A percentile compares a stretch with the other conserved stretches of the same genome.
These are phyloP conservation scores for Sapayoa aenigma DNA, from an alignment of 2,113 vertebrate genomes.

Conservation along the genomic window DNA sequence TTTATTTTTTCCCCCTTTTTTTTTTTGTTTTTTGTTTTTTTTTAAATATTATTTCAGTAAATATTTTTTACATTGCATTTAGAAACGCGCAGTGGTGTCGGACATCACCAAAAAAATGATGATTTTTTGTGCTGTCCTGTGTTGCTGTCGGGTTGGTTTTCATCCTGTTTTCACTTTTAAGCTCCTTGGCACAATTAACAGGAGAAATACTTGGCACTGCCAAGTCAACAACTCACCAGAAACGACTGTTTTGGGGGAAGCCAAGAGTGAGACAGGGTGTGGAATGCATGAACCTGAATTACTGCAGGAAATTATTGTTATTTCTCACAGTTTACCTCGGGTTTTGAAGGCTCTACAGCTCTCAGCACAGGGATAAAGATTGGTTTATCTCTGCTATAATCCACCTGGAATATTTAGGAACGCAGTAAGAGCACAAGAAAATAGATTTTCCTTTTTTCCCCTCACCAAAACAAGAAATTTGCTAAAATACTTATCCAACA, in stretches of 20 bases:
- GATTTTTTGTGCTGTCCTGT: too few species aligned
- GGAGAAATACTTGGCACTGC: too few species aligned
- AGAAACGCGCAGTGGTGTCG: too few species aligned
- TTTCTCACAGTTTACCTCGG: slow-evolving; percentile 66
- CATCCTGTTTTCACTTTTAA: neutral
- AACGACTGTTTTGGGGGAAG: neutral
- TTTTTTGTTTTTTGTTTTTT: neutral
- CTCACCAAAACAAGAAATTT: neutral
- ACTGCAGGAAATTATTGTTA: neutral
- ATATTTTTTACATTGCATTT: neutral
- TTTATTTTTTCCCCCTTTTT: neutral
- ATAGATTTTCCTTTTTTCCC: rapidly evolving
- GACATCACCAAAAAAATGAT: neutral
- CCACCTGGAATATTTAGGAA: neutral
- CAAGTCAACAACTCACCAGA: neutral
- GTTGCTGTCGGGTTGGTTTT: too few species aligned
- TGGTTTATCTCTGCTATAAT: neutral
- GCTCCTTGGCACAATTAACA: neutral
- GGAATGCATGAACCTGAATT: neutral
- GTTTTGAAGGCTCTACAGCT: slow-evolving; percentile 6
- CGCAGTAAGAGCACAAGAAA: neutral
- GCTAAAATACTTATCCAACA: neutral
- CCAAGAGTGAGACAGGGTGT: rapidly evolving
- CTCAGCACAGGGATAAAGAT: rapidly evolving
- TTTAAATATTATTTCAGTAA: rapidly evolving